phyloP scores from a whole-genome alignment of 2,113 vertebrate species.

The Eolophus roseicapilla region DNA sequence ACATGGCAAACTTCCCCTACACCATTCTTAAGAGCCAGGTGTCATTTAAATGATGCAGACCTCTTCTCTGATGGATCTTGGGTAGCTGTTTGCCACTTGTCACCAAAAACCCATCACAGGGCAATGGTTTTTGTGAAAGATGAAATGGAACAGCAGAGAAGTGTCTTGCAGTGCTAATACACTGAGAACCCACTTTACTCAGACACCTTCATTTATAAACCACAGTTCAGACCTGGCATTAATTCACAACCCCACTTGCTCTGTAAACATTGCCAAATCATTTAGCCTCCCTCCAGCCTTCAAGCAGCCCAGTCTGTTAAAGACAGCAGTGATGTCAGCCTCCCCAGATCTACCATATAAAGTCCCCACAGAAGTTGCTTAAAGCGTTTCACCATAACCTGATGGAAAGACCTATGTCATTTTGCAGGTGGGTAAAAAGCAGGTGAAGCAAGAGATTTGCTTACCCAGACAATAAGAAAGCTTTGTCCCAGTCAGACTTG shows the following conservation, averaged over 20 bases:
- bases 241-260: neutral
- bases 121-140: neutral
- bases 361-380: neutral
- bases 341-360: neutral
- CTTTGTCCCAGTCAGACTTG: neutral
- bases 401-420: neutral
- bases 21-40: rapidly evolving
- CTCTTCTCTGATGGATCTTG: neutral
- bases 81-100: neutral
- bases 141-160: neutral
- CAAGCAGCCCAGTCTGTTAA: neutral
- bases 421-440: neutral
- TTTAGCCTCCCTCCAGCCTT: neutral
- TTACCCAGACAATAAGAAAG: neutral
- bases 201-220: neutral
- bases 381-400: neutral
- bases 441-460: neutral
- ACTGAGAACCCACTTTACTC: neutral
- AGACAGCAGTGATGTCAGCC: neutral
- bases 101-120: neutral
- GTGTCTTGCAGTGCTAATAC: rapidly evolving
- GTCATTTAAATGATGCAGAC: neutral
- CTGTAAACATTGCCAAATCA: neutral
- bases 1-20: neutral
- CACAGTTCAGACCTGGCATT: neutral